These are phyloP conservation scores for Saccostrea echinata DNA, from an alignment of 1,140 invertebrate genomes.

Conservation along the genomic window DNA sequence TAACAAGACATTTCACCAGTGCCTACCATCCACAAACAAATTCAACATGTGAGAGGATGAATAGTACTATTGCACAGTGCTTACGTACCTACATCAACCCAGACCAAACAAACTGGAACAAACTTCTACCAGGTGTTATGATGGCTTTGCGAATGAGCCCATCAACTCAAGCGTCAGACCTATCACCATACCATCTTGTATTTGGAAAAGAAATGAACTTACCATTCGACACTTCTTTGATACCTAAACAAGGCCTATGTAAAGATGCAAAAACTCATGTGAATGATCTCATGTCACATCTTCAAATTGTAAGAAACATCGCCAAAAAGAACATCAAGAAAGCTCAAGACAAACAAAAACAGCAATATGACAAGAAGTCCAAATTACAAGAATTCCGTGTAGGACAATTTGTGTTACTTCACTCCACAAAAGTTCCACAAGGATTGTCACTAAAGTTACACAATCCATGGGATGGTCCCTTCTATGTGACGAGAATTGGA, in stretches of 20 bases:
- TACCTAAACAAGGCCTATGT: background rate
- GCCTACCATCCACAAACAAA: slow-evolving; percentile 46
- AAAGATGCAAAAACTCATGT: background rate
- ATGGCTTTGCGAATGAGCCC: slow-evolving; percentile 47
- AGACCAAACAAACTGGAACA: background rate
- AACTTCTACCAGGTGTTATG: slow-evolving; percentile 19
- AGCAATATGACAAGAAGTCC: slow-evolving; percentile 45
- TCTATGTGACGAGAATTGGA: background rate
- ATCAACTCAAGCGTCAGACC: slow-evolving; percentile 32
- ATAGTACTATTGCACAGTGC: background rate
- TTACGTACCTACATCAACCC: slow-evolving; percentile 21
- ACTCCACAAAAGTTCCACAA: background rate
- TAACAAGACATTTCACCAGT: slow-evolving; percentile 34
- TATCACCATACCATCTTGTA: slow-evolving; percentile 33
- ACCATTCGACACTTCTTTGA: slow-evolving; percentile 32
- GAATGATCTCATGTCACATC: background rate
- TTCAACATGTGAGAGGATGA: slow-evolving; percentile 10
- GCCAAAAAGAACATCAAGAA: background rate
- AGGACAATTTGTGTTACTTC: slow-evolving; percentile 49
- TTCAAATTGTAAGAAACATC: background rate
- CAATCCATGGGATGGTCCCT: background rate
- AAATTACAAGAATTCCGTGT: slow-evolving; percentile 38
- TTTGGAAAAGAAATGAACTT: slow-evolving; percentile 52
- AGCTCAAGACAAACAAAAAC: background rate
- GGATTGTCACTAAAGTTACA: background rate